phyloP scores from a whole-genome alignment of 2,113 vertebrate species.

The Tupaia tana region DNA sequence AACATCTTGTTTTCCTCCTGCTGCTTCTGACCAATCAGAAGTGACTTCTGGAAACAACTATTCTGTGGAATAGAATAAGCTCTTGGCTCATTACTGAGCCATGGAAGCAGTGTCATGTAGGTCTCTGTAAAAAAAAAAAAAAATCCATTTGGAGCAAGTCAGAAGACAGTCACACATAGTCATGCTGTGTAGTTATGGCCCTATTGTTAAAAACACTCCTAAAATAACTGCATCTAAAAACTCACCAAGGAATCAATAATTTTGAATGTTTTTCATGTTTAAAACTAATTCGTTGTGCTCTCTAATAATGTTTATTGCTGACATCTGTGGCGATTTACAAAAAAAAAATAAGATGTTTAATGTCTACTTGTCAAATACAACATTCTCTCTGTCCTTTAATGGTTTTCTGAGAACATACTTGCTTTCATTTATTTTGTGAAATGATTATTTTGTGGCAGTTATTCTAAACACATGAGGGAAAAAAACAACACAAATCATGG shows the following conservation, averaged over 20 bases:
- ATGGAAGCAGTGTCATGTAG: background rate
- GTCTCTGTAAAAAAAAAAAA: conserved; percentile 6
- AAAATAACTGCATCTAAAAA: conserved; percentile 68
- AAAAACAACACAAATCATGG: background rate
- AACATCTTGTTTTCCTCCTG: background rate
- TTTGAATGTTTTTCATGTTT: conserved; percentile 19
- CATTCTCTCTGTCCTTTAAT: conserved; percentile 52
- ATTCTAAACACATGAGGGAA: conserved; percentile 39
- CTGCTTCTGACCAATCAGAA: conserved; percentile 31
- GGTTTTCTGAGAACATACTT: conserved; percentile 23
- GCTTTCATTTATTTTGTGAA: conserved; percentile 66
- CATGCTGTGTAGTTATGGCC: conserved; percentile 29
- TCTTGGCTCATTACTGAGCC: conserved; percentile 64
- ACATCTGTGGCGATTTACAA: conserved; percentile 26
- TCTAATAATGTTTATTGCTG: conserved; percentile 56
- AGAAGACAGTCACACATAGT: conserved; percentile 18
- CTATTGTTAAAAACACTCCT: conserved; percentile 40
- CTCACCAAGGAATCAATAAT: conserved; percentile 46
- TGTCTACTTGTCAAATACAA: conserved; percentile 36
- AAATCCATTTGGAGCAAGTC: conserved; percentile 27
- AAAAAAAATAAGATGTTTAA: conserved; percentile 49
- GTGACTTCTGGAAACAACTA: conserved; percentile 10
- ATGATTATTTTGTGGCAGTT: conserved; percentile 48
- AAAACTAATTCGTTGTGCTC: conserved; percentile 19
- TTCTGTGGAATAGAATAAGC: conserved; percentile 28